Percentiles rank a stretch among this genome's conserved stretches.
These are phyloP conservation scores for Euura lappo DNA, from an alignment of 1,140 invertebrate species.

Conservation along the genomic window DNA sequence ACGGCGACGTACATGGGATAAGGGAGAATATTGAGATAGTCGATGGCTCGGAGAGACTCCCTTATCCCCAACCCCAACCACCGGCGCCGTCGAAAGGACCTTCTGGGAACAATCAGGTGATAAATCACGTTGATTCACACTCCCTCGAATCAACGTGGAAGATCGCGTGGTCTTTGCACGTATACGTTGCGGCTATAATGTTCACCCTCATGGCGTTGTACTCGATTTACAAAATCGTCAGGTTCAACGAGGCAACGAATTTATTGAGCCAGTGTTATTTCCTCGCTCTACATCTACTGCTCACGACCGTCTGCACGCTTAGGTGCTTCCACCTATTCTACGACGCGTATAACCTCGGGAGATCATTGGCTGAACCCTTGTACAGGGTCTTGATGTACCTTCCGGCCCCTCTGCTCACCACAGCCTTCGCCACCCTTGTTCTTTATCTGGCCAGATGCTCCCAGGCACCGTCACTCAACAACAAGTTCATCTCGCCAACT, in stretches of 20 bases:
- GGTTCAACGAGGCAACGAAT: constrained; percentile 81
- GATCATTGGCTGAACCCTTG: constrained; percentile 77
- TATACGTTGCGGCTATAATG: constrained; percentile 82
- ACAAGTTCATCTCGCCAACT: constrained; percentile 73
- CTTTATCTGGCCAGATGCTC: constrained; percentile 80
- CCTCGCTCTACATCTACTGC: constrained; percentile 78
- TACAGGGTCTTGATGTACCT: constrained; percentile 83
- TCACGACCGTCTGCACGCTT: constrained; percentile 80
- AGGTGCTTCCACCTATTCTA: constrained; percentile 87
- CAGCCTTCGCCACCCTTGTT: constrained; percentile 85
- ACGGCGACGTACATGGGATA: constrained; percentile 41
- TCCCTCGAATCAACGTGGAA: constrained; percentile 67
- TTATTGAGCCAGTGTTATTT: constrained; percentile 84
- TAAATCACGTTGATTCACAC: constrained; percentile 42
- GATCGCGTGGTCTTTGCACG: constrained; percentile 87
- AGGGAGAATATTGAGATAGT: constrained; percentile 52
- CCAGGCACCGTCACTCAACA: constrained; percentile 57
- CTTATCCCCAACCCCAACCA: constrained; percentile 51
- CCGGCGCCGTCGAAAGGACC: constrained; percentile 43
- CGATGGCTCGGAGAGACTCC: constrained; percentile 45
- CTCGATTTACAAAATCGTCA: constrained; percentile 81
- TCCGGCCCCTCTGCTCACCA: constrained; percentile 82
- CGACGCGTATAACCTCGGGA: constrained; percentile 86
- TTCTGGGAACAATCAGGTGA: constrained; percentile 29
- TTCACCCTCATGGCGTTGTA: constrained; percentile 83